A percentile compares a stretch with the other conserved stretches of the same genome.
Conservation (phyloP, 2,888 invertebrate genomes). For the Dryococelus australis region DNA sequence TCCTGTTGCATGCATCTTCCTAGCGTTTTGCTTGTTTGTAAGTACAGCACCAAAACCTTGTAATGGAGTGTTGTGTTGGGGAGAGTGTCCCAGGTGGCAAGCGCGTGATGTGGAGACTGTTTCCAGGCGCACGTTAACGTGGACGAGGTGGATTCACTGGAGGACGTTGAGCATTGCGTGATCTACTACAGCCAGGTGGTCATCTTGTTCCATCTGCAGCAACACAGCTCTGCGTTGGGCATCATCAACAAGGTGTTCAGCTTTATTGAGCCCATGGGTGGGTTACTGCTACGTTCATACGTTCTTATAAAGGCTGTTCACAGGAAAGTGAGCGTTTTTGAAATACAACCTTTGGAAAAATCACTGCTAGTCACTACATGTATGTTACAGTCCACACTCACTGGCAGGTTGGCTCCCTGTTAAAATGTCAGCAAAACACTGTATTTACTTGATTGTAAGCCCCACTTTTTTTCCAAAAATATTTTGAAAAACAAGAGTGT, state of each 20-base stretch:
- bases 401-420: too few species aligned
- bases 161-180: slow-evolving; percentile 72
- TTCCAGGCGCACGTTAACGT: slow-evolving; percentile 57
- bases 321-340: too few species aligned
- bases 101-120: slow-evolving; percentile 22
- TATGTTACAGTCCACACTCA: too few species aligned
- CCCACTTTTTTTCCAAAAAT: too few species aligned
- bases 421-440: neutral
- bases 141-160: slow-evolving; percentile 63
- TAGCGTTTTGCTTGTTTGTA: too few species aligned
- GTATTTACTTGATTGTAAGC: neutral
- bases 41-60: too few species aligned
- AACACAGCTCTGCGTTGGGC: slow-evolving; percentile 72
- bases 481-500: too few species aligned
- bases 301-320: neutral
- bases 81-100: too few species aligned
- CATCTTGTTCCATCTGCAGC: slow-evolving; percentile 76
- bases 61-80: too few species aligned
- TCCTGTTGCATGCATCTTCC: too few species aligned
- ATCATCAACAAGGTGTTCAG: slow-evolving; percentile 71
- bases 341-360: too few species aligned
- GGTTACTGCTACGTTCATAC: slow-evolving; percentile 36
- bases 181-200: slow-evolving; percentile 83
- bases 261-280: slow-evolving; percentile 74
- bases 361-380: too few species aligned